Conservation (phyloP, 2,113 vertebrate species). For the Tragulus kanchil region DNA sequence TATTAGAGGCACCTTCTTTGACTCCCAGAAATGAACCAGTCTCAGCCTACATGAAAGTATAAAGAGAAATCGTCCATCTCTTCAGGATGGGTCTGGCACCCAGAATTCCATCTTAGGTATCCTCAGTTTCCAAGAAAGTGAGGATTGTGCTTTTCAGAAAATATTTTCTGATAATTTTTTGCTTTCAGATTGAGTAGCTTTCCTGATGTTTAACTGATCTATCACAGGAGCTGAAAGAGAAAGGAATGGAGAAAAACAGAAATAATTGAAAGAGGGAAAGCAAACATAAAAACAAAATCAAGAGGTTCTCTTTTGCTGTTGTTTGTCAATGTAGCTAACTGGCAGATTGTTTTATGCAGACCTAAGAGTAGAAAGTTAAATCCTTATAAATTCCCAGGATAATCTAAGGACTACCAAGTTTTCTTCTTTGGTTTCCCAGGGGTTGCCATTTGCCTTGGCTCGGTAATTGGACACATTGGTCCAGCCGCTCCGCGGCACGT, state of each 20-base stretch:
- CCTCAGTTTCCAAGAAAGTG: not conserved
- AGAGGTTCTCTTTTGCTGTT: not conserved
- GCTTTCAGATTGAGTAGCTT: not conserved
- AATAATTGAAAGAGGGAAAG: not conserved
- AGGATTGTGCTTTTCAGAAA: not conserved
- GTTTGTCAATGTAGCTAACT: not conserved
- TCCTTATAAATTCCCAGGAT: not conserved
- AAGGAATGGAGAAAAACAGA: not conserved
- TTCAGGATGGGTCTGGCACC: not conserved
- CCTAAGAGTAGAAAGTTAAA: not conserved
- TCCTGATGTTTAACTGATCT: not conserved
- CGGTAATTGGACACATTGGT: too few species aligned
- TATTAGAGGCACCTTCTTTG: not conserved
- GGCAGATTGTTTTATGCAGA: not conserved
- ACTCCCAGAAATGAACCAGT: not conserved
- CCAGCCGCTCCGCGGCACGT: too few species aligned
- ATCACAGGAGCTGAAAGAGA: not conserved
- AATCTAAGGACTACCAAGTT: not conserved
- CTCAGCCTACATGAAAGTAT: not conserved
- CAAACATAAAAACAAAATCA: not conserved
- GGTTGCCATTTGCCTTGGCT: not conserved
- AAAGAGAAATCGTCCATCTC: not conserved
- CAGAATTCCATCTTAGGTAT: not conserved
- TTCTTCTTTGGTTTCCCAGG: not conserved
- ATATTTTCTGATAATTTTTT: not conserved